phyloP scores from a whole-genome alignment of 2,888 invertebrate genomes.

The Folsomia candida region DNA sequence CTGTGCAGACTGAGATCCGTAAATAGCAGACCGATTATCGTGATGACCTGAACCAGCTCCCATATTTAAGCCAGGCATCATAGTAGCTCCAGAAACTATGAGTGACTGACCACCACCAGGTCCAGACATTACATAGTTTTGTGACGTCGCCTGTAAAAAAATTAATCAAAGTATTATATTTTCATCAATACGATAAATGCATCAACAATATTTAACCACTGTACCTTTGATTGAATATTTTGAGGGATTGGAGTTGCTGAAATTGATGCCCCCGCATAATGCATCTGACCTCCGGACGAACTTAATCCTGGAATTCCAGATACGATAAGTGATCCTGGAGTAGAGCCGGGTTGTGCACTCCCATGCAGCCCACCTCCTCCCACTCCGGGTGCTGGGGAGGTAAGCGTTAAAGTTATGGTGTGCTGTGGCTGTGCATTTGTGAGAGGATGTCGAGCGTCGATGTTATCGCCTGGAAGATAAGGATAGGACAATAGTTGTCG shows the following conservation, averaged over 20 bases:
- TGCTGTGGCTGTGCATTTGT: slow-evolving; percentile 17
- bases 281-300: background rate
- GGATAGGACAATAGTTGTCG: too few species aligned
- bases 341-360: slow-evolving; percentile 12
- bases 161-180: background rate
- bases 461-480: too few species aligned
- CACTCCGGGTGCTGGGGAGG: slow-evolving; percentile 26
- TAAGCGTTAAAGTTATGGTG: slow-evolving; percentile 29
- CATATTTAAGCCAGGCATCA: background rate
- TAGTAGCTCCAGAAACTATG: slow-evolving; percentile 21
- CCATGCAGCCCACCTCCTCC: slow-evolving; percentile 10
- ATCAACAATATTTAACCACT: background rate
- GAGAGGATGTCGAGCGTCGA: too few species aligned
- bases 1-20: slow-evolving; percentile 15
- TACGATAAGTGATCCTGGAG: slow-evolving; percentile 20
- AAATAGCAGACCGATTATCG: slow-evolving; percentile 16
- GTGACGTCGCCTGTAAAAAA: background rate
- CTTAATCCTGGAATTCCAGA: slow-evolving; percentile 18
- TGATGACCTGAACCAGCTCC: slow-evolving; percentile 9
- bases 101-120: slow-evolving; percentile 21
- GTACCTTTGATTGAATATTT: slow-evolving; percentile 22
- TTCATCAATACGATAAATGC: background rate
- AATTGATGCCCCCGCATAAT: slow-evolving; percentile 25
- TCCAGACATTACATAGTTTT: slow-evolving; percentile 24
- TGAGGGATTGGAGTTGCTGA: slow-evolving; percentile 15